Conservation (phyloP, 2,113 vertebrate genomes). For the Zosterops borbonicus region DNA sequence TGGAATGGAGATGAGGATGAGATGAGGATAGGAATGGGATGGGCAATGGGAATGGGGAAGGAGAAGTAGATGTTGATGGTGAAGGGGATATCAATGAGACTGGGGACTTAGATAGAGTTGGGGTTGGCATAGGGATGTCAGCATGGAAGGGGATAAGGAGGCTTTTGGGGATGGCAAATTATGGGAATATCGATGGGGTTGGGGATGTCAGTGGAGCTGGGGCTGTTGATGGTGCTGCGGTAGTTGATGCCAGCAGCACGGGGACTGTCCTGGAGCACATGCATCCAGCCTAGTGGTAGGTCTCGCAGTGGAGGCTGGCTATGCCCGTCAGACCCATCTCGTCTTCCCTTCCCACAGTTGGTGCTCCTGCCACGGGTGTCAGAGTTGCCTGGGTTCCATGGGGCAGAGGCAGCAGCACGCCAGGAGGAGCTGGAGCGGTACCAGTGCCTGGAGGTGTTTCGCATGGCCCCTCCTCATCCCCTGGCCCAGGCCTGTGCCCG, state of each 20-base stretch:
- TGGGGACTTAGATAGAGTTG: neutral
- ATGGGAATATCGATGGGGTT: neutral
- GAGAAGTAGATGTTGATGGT: neutral
- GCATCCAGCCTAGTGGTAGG: neutral
- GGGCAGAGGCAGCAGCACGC: conserved; percentile 38
- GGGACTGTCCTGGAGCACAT: neutral
- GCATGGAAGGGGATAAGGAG: neutral
- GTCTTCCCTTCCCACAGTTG: conserved; percentile 54
- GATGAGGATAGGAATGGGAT: neutral
- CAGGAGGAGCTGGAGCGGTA: conserved; percentile 80
- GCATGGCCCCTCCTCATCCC: conserved; percentile 70
- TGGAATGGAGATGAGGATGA: too few species aligned
- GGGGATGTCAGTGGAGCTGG: neutral
- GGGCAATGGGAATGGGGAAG: neutral
- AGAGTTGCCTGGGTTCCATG: conserved; percentile 80
- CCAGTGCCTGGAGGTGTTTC: conserved; percentile 83
- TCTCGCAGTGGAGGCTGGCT: neutral
- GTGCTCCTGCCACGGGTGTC: conserved; percentile 80
- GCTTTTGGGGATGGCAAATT: neutral
- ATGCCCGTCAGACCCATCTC: neutral
- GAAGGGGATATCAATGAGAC: neutral
- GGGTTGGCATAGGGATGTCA: neutral
- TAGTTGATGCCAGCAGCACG: neutral
- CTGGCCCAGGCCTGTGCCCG: conserved; percentile 78
- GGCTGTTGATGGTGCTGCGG: neutral